phyloP scores from a whole-genome alignment of 92 coral and sea anemone species.

The Zoanthus sansibaricus region DNA sequence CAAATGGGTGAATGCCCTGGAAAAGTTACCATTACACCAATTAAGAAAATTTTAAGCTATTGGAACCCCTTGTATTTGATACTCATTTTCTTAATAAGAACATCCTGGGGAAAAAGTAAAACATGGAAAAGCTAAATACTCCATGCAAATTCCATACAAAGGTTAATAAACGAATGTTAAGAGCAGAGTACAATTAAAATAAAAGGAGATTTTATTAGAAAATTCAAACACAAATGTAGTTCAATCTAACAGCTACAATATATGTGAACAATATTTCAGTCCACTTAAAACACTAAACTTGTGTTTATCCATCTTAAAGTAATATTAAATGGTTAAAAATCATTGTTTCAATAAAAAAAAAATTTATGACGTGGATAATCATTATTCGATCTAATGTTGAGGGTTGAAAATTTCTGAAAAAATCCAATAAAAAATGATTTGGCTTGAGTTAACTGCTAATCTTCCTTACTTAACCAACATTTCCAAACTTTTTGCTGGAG shows the following conservation, averaged over 20 bases:
- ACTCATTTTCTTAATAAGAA: neutral
- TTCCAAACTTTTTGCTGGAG: neutral
- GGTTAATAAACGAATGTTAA: neutral
- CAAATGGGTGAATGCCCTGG: neutral
- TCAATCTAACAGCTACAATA: neutral
- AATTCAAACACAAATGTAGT: neutral
- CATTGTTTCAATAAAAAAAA: neutral
- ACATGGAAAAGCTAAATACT: neutral
- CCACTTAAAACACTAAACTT: neutral
- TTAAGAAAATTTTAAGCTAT: neutral
- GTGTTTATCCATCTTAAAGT: neutral
- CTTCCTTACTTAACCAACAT: neutral
- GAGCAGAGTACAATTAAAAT: neutral
- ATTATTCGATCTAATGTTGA: neutral
- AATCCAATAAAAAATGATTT: neutral
- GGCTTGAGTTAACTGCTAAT: neutral
- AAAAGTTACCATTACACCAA: neutral
- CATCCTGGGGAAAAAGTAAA: neutral
- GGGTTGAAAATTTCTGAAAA: neutral
- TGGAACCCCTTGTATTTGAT: neutral
- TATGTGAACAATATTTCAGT: neutral
- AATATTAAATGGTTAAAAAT: neutral
- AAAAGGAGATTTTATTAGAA: neutral
- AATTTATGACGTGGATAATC: neutral
- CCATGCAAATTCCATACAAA: neutral